Evolutionary conservation across 2,113 vertebrate genomes (phyloP), one percentile per base, ranked within the genome.

Genomic region (Tachycineta bicolor): DNA sequence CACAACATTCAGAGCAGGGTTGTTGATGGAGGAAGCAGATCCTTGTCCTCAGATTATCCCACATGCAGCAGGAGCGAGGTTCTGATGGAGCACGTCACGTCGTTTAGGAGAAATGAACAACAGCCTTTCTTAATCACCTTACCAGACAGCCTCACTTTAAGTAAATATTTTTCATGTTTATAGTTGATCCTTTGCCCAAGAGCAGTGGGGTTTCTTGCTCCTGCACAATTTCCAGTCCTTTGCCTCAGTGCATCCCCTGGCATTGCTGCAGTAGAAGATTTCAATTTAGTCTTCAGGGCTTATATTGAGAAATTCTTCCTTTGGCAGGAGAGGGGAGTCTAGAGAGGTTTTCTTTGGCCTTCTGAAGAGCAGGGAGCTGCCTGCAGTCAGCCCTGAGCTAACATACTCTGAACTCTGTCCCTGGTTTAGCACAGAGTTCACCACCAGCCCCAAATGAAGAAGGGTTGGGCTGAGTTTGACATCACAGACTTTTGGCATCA

Each of bases 171-270:
- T 74, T 89, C 20, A 2, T 86, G 22, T 83, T 64, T 78, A 19
- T 47, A 78, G 85, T 50, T 81, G 39, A 37, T 59, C 2, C 1
- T 90, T 70, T 67, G 49, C 83, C 85, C 52, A 44, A 44, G 52
- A 95, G 34, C 88, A 92, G 83, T 0, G 0, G 73, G 52, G 49
- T 90, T 81, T 75, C 80, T 88, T 80, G 34, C 59, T 90, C 46
- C 79, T 90, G 93, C 75, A 39, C 71, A 68, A 6, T 93, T 96
- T 95, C 92, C 88, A 85, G 68, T 80, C 28, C 20, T 31, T 63
- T 70, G 64, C 49, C 56, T 73, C 58, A 55, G 39, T 56, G 60
- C 65, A 71, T 78, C 56, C 47, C 34, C 87, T 90, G 84, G 37
- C 65, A 23, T 68, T 6, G 8, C 58, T 83, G 49, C 78, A 46